These are phyloP conservation scores for Engystomops pustulosus DNA, from an alignment of 2,113 vertebrate genomes.

Conservation along the genomic window DNA sequence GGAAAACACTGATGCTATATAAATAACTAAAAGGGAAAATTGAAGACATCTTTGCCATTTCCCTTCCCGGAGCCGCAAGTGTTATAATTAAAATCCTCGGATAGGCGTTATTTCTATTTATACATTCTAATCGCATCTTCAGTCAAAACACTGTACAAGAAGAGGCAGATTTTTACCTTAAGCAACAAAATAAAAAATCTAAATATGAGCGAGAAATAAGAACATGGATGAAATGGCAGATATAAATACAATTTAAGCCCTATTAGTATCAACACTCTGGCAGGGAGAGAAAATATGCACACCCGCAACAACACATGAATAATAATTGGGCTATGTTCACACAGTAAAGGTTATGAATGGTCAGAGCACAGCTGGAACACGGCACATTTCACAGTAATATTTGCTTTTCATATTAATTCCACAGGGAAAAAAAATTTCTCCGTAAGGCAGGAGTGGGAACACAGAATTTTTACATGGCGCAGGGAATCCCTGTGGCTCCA, in stretches of 20 bases:
- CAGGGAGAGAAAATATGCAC: not conserved
- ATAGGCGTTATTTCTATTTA: not conserved
- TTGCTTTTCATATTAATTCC: slow-evolving; percentile 38
- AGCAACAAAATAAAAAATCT: not conserved
- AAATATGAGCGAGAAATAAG: not conserved
- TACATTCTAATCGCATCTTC: not conserved
- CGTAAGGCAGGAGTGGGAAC: not conserved
- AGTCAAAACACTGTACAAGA: not conserved
- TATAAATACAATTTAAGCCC: slow-evolving; percentile 34
- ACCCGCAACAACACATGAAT: slow-evolving; percentile 27
- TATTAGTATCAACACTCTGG: slow-evolving; percentile 20
- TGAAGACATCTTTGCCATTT: not conserved
- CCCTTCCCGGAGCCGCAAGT: not conserved
- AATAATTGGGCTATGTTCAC: slow-evolving; percentile 16
- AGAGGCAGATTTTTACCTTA: not conserved
- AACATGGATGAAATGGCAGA: slow-evolving; percentile 15
- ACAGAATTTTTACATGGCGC: not conserved
- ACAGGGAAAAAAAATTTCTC: not conserved
- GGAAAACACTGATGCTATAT: not conserved
- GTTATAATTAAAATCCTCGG: not conserved
- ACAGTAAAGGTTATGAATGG: slow-evolving; percentile 33
- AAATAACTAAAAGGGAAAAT: not conserved
- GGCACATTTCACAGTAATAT: slow-evolving; percentile 25
- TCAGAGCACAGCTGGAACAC: not conserved
- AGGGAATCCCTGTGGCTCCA: not conserved